A percentile compares a stretch with the other conserved stretches of the same genome.
These are phyloP conservation scores for Ophion slaviceki DNA, from an alignment of 2,888 invertebrate species.

Conservation along the genomic window DNA sequence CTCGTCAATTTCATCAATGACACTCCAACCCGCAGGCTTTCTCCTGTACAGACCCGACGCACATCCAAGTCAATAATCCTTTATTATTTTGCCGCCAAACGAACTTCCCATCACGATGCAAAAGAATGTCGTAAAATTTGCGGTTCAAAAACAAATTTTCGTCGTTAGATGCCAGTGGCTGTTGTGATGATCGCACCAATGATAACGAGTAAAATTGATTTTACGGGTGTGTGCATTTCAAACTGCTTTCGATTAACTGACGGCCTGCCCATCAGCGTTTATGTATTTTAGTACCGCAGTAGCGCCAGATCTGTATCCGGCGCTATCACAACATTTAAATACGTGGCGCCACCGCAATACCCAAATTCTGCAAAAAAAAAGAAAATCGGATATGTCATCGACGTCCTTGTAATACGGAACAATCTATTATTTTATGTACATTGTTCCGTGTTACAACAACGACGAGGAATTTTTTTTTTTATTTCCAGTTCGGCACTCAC, in stretches of 20 bases:
- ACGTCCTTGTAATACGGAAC: too few relatives aligned
- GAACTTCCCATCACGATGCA: background rate
- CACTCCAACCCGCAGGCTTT: constrained; percentile 29
- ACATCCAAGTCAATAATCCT: background rate
- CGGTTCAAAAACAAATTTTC: background rate
- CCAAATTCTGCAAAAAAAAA: too few relatives aligned
- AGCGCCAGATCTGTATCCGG: background rate
- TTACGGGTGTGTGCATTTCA: background rate
- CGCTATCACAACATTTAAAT: too few relatives aligned
- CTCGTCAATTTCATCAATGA: constrained; percentile 44
- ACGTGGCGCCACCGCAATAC: too few relatives aligned
- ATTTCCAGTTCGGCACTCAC: too few relatives aligned
- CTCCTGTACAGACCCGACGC: constrained; percentile 6
- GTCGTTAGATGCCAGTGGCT: background rate
- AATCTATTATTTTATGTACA: background rate
- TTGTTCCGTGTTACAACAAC: too few relatives aligned
- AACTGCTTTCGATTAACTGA: background rate
- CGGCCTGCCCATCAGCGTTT: background rate
- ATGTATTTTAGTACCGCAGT: background rate
- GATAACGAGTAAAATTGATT: background rate
- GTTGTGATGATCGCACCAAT: background rate
- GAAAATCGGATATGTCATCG: too few relatives aligned
- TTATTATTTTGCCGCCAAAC: constrained; percentile 5
- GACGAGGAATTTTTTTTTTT: too few relatives aligned
- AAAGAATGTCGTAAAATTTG: background rate